Evolutionary conservation across 2,888 invertebrate species (phyloP).

Genomic region (Camponotus fellah): DNA sequence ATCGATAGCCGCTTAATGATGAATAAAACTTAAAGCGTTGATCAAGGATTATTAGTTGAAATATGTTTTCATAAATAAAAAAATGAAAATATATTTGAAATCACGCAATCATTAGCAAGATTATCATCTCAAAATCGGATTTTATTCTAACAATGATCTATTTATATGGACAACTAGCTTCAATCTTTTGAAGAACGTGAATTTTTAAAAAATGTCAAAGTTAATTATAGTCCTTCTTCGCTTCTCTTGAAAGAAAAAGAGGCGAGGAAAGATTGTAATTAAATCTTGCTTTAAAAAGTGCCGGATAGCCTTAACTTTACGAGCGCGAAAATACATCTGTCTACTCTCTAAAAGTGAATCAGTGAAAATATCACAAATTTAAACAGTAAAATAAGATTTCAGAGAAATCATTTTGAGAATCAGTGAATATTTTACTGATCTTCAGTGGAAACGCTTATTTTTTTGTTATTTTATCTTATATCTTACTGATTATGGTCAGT

Average conservation of each 20-base stretch:
- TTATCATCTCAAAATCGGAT: background rate
- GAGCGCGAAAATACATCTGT: conserved; percentile 23
- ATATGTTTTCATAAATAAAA: background rate
- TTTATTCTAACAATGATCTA: background rate
- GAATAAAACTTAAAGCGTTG: background rate
- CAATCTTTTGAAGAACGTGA: background rate
- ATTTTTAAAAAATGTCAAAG: background rate
- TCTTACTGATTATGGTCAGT: no score
- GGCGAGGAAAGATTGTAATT: background rate
- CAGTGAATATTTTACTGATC: no score
- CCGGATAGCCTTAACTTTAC: conserved; percentile 50
- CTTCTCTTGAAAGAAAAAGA: background rate
- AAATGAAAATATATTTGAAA: background rate
- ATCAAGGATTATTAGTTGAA: background rate
- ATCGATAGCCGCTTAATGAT: background rate
- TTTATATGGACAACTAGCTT: background rate
- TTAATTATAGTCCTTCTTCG: no score
- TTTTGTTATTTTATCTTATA: no score
- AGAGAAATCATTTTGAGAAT: no score
- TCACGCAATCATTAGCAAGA: background rate
- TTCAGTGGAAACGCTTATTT: no score
- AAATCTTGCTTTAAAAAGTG: background rate
- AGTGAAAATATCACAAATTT: no score
- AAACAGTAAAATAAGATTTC: no score
- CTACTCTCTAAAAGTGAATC: no score